phyloP scores from a whole-genome alignment of 2,797 vertebrate genomes.

The Myoxocephalus aenaeus region DNA sequence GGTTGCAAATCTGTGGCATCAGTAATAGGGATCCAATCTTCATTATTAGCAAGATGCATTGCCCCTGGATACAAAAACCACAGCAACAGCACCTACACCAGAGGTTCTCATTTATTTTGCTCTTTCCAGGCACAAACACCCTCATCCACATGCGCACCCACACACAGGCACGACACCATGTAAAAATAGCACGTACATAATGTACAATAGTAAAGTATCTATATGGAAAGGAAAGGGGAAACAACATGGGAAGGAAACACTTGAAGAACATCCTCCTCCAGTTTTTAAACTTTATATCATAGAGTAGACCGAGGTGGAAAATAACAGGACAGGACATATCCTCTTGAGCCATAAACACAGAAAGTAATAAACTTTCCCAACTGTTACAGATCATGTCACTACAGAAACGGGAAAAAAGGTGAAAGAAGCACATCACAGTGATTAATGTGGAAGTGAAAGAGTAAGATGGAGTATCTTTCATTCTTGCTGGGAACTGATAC shows the following conservation, averaged over 20 bases:
- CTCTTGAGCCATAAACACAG: background rate
- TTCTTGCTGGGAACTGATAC: background rate
- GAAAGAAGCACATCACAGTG: background rate
- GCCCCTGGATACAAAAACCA: slow-evolving; percentile 41
- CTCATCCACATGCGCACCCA: slow-evolving; percentile 29
- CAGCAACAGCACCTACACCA: slow-evolving; percentile 13
- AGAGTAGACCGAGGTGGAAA: background rate
- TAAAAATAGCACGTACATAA: slow-evolving; percentile 36
- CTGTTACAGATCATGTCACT: too few relatives aligned
- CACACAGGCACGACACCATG: background rate
- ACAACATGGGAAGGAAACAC: background rate
- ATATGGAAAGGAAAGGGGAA: background rate
- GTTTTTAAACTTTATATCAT: background rate
- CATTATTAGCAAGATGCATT: slow-evolving; percentile 10
- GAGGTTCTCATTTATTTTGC: background rate
- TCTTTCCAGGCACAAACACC: slow-evolving; percentile 29
- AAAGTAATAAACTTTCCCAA: too few relatives aligned
- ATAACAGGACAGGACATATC: background rate
- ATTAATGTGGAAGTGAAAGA: background rate
- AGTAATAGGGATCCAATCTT: slow-evolving; percentile 7
- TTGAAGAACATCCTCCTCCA: background rate
- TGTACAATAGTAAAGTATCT: background rate
- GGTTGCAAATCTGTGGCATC: slow-evolving; percentile 18
- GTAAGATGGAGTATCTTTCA: background rate
- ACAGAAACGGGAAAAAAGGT: background rate